These are phyloP conservation scores for Hydrophis major DNA, from an alignment of 2,797 vertebrate species.

Conservation along the genomic window DNA sequence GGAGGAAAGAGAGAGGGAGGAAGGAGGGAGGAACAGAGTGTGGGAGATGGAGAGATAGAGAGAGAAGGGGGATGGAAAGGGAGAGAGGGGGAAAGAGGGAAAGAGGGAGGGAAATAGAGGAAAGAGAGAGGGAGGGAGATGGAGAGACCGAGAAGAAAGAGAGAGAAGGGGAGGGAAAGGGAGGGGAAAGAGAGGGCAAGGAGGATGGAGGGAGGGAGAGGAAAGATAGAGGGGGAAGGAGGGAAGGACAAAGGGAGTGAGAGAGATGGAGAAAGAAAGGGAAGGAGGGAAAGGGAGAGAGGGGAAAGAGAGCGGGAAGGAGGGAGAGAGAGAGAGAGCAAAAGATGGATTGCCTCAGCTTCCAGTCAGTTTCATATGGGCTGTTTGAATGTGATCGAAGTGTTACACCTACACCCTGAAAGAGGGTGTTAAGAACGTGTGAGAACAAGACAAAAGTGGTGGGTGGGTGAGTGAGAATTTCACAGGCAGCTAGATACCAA, in stretches of 20 bases:
- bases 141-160: no score
- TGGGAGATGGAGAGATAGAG: rapidly evolving
- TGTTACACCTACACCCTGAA: background rate
- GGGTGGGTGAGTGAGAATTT: background rate
- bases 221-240: rapidly evolving
- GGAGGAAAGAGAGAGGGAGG: no score
- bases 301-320: background rate
- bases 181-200: no score
- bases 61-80: rapidly evolving
- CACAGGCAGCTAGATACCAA: background rate
- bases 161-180: no score
- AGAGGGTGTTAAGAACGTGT: background rate
- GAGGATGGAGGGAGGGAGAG: no score
- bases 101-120: no score
- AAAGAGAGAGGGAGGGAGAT: no score
- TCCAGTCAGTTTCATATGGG: background rate
- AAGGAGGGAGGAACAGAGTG: no score
- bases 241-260: rapidly evolving
- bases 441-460: background rate
- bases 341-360: background rate
- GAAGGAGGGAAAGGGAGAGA: rapidly evolving
- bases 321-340: background rate
- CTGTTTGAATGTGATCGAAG: background rate
- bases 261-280: rapidly evolving
- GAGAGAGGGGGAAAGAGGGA: background rate